Evolutionary conservation across 2,113 vertebrate species (phyloP).

Genomic region (Chaetops frenatus): DNA sequence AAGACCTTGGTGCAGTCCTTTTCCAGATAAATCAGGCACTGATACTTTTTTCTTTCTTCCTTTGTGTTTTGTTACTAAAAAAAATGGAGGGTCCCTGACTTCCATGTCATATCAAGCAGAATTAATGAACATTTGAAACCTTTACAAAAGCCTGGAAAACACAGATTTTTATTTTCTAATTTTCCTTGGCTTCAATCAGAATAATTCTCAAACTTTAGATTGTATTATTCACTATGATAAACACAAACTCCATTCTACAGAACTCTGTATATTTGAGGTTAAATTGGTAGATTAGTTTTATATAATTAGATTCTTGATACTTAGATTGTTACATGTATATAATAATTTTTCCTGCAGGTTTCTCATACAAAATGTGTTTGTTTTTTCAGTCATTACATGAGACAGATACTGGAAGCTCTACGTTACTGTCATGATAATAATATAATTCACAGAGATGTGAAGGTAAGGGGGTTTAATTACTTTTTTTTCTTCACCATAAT

Average conservation of each 20-base stretch:
- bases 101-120: background rate
- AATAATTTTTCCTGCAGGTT: background rate
- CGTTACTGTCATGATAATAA: conserved; percentile 99
- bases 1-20: background rate
- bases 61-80: background rate
- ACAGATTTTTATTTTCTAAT: background rate
- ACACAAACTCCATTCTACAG: background rate
- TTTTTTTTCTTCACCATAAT: background rate
- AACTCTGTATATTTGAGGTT: background rate
- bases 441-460: conserved; percentile 97
- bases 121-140: background rate
- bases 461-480: conserved; percentile 75
- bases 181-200: background rate
- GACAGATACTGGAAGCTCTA: conserved; percentile 95
- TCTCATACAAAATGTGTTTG: conserved; percentile 46
- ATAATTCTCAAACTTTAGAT: background rate
- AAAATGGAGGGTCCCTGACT: background rate
- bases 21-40: background rate
- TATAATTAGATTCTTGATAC: background rate
- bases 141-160: background rate
- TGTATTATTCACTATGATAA: background rate
- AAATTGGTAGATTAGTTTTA: background rate
- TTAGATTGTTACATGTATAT: background rate
- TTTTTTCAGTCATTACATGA: conserved; percentile 95
- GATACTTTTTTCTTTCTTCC: background rate